Evolutionary conservation across 1,140 invertebrate species (phyloP), one percentile per base, ranked within the genome.

Genomic region (Andricus grossulariae): DNA sequence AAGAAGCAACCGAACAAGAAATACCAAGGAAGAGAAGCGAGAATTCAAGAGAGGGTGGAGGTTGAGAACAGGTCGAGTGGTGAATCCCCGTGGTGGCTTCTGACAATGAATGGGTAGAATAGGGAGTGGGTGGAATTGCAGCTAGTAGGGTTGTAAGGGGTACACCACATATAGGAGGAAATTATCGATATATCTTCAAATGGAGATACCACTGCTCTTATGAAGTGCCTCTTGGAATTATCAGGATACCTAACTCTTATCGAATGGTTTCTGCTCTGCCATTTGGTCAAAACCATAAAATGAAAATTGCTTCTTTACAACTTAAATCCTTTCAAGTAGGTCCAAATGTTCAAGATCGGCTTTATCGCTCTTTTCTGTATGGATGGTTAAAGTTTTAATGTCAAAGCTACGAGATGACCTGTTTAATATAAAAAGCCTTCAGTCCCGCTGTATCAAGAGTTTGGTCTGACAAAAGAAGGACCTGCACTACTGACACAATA

Each of bases 51-150:
- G 57, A 66, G 57, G 16, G 55, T 21, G 55, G 55, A 60, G 15
- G 21, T 32, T 21, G 57, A 66, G 57, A 66, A 66, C 25, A 66
- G 25, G 57, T 66, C 57, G 57, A 66, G 57, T 66, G 57, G 57
- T 66, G 57, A 66, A 66, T 66, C 25, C 16, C 16, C 57, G 57
- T 32, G 57, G 57, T 66, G 32, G 57, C 57, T 66, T 39, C 57
- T 66, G 57, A 66, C 57, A 66, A 66, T 66, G 21, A 66, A 66
- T 66, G 25, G 57, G 21, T 39, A 39, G 25, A 66, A 66, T 66
- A 32, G 55, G 57, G 25, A 39, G 52, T 18, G 10, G 57, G 57
- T 66, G 57, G 57, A 39, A 66, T 66, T 66, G 57, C 57, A 66
- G 57, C 25, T 66, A 32, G 57, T 16, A 66, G 57, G 57, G 25